Conservation (phyloP, 2,797 vertebrate genomes). For the Anguilla marmorata region DNA sequence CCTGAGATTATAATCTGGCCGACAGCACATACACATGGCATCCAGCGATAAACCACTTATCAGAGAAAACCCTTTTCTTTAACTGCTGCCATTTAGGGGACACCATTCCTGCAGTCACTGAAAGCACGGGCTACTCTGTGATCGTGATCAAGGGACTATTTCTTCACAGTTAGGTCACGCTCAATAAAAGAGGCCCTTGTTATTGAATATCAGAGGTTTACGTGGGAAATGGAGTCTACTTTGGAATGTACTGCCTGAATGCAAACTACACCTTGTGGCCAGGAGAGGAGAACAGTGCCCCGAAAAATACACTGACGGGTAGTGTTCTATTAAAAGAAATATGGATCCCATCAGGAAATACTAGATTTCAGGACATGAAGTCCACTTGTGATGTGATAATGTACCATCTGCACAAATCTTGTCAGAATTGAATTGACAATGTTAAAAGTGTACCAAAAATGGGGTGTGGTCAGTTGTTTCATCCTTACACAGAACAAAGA, state of each 20-base stretch:
- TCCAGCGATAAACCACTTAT: neutral
- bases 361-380: neutral
- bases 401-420: neutral
- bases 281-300: neutral
- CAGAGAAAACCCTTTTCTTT: neutral
- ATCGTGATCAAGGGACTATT: neutral
- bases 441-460: neutral
- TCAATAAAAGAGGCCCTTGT: neutral
- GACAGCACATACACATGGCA: neutral
- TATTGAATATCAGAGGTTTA: neutral
- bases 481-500: neutral
- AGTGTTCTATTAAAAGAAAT: neutral
- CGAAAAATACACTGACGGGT: neutral
- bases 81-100: neutral
- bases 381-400: neutral
- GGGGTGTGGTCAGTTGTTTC: neutral
- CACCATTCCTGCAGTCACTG: neutral
- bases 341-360: neutral
- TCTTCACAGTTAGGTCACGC: neutral
- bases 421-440: neutral
- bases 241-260: neutral
- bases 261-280: neutral
- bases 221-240: neutral
- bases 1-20: neutral
- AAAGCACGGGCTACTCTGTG: neutral